Evolutionary conservation across 2,113 vertebrate genomes (phyloP), one percentile per base, ranked within the genome.

Genomic region (Elgaria multicarinata): DNA sequence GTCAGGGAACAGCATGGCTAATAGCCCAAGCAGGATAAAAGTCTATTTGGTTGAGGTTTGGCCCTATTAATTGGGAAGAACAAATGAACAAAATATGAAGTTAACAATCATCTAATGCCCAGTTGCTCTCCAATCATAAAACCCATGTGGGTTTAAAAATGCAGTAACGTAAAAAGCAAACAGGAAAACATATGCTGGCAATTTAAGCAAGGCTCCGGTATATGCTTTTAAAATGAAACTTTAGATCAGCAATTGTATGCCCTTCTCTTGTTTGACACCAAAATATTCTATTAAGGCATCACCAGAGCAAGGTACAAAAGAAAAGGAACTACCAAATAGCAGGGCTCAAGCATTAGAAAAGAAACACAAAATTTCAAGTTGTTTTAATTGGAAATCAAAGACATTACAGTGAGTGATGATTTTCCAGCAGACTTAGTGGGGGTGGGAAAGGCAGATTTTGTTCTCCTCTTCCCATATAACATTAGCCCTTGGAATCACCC

Each of bases 1-100:
- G 87, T 85, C 86, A 88, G 87, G 64, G 74, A 85, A 85, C 76
- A 88, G 74, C 71, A 90, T 53, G 78, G n/a, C 89, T 90, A 87
- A 81, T 64, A 88, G 82, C 36, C 76, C 77, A 89, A 86, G 44
- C 31, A 85, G 77, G 69, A 76, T 58, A 50, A 82, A 67, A 75
- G 28, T 53, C 75, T 46, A 18, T 74, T 92, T 88, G 72, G 82
- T 62, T 50, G 26, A 75, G 62, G n/a, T 74, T 76, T 81, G n/a
- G 79, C 66, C 83, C 33, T 33, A 84, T 83, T 89, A 76, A 89
- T 83, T 89, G 62, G 72, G 85, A 78, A 86, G 22, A 92, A 67
- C 6, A 88, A 80, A 66, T 88, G 81, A 87, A 46, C 72, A 62
- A 87, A 92, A 72, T 55, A 66, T 76, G 55, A 79, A 39, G 46